phyloP scores from a whole-genome alignment of 2,113 vertebrate genomes.

The Benitochromis conjunctus region DNA sequence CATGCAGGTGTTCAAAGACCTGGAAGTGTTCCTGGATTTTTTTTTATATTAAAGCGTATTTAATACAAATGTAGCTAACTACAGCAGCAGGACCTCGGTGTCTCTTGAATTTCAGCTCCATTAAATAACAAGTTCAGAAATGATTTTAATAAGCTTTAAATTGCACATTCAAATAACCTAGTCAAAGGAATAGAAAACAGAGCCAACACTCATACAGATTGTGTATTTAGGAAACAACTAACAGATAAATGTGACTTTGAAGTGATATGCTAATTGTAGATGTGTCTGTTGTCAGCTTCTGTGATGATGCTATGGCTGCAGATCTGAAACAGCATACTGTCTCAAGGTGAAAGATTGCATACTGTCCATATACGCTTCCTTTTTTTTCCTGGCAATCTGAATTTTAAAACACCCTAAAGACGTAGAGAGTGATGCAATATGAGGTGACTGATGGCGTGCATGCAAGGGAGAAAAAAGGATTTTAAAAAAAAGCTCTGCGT shows the following conservation, averaged over 20 bases:
- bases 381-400: background rate
- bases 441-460: conserved; percentile 3
- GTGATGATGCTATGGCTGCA: conserved; percentile 8
- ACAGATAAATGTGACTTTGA: background rate
- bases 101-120: background rate
- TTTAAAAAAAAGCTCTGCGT: background rate
- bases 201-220: background rate
- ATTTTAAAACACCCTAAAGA: background rate
- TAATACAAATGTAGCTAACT: conserved; percentile 45
- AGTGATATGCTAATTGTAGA: background rate
- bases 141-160: conserved; percentile 1
- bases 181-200: background rate
- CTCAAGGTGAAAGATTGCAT: conserved; percentile 12
- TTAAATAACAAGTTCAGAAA: background rate
- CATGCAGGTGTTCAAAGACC: background rate
- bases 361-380: background rate
- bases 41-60: background rate
- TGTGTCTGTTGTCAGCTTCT: background rate
- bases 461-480: background rate
- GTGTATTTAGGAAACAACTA: background rate
- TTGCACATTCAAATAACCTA: background rate
- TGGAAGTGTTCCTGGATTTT: background rate
- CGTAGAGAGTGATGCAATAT: background rate
- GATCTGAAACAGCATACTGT: conserved; percentile 8
- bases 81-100: background rate